Conservation (phyloP, 2,113 vertebrate genomes). For the Pedionomus torquatus region DNA sequence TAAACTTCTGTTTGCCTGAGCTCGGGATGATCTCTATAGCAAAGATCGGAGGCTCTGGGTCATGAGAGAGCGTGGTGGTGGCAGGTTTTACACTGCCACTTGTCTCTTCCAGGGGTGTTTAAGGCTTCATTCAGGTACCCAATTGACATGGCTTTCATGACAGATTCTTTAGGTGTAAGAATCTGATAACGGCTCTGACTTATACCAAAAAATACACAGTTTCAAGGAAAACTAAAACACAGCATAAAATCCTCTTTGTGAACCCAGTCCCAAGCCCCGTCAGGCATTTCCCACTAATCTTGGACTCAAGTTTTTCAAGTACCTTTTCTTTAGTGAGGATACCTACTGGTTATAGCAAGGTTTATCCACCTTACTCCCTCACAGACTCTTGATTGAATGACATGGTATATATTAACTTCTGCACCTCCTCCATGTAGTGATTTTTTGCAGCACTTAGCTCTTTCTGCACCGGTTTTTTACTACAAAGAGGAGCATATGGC, state of each 20-base stretch:
- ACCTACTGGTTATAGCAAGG: neutral
- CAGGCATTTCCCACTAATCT: neutral
- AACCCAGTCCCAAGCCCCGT: neutral
- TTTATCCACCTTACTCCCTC: neutral
- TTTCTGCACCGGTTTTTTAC: slow-evolving; percentile 20
- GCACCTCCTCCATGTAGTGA: neutral
- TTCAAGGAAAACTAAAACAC: neutral
- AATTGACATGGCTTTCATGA: neutral
- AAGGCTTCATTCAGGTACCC: neutral
- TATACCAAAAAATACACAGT: neutral
- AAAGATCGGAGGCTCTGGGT: neutral
- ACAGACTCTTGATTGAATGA: neutral
- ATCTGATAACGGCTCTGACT: neutral
- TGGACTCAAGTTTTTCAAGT: neutral
- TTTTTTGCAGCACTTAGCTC: neutral
- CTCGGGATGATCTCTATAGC: neutral
- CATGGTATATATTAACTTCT: neutral
- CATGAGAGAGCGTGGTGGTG: fast-evolving
- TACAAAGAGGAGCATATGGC: neutral
- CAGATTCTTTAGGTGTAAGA: neutral
- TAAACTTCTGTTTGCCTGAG: neutral
- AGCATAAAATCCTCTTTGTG: neutral
- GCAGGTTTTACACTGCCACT: neutral
- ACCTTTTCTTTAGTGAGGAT: neutral
- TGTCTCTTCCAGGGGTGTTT: neutral